Percentiles rank a stretch among this genome's conserved stretches.
Conservation (phyloP, 1,140 invertebrate species). For the Littorina saxatilis region DNA sequence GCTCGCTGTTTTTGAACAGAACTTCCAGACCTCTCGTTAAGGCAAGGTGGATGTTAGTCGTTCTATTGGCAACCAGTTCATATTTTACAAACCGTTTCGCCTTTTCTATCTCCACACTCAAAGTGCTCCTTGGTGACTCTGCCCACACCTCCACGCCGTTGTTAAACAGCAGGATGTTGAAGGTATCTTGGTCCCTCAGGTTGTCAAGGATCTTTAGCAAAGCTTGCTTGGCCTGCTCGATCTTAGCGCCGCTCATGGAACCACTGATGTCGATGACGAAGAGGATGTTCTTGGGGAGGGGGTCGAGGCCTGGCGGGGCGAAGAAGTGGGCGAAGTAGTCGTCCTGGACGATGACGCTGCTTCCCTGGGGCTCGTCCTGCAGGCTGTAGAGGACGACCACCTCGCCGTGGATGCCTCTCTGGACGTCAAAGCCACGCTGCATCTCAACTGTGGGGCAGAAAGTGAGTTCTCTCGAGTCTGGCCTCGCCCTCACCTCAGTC, state of each 20-base stretch:
- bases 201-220: constrained; percentile 82
- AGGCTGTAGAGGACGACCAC: constrained; percentile 56
- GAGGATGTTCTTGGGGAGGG: constrained; percentile 82
- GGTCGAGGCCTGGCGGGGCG: constrained; percentile 78
- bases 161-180: constrained; percentile 82
- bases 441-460: constrained; percentile 43
- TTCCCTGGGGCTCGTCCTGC: constrained; percentile 36
- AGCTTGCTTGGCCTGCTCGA: constrained; percentile 81
- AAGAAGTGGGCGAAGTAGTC: constrained; percentile 87
- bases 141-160: constrained; percentile 70
- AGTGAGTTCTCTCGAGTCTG: constrained; percentile 19
- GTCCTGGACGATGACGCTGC: constrained; percentile 79
- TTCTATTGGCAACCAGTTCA: constrained; percentile 38
- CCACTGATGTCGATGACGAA: constrained; percentile 85
- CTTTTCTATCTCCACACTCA: constrained; percentile 5
- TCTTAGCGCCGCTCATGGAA: constrained; percentile 83
- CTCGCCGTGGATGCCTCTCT: constrained; percentile 48
- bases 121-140: constrained; percentile 5
- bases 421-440: constrained; percentile 14
- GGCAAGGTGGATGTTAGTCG: constrained; percentile 81
- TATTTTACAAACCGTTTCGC: constrained; percentile 46
- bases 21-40: constrained; percentile 79
- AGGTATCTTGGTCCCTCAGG: constrained; percentile 78
- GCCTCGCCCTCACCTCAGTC: neutral
- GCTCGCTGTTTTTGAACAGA: constrained; percentile 32